These are phyloP conservation scores for Strigamia crassipes DNA, from an alignment of 2,888 invertebrate genomes.

Conservation along the genomic window DNA sequence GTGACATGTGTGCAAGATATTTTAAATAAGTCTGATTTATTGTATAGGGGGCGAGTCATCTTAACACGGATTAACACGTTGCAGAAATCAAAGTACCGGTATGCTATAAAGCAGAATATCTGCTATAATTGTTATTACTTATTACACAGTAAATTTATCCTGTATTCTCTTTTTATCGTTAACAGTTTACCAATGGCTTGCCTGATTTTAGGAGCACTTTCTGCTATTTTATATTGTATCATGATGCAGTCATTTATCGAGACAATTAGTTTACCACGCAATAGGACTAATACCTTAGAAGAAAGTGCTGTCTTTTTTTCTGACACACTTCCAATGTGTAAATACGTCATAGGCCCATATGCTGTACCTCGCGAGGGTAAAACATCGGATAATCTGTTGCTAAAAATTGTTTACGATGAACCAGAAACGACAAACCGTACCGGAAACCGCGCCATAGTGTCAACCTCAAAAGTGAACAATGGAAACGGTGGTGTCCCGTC, in stretches of 20 bases:
- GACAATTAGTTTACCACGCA: neutral
- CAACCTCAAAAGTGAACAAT: neutral
- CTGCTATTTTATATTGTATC: neutral
- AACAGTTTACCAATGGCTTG: neutral
- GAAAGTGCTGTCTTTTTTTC: neutral
- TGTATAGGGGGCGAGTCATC: too few relatives aligned
- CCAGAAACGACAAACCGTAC: neutral
- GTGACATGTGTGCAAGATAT: too few relatives aligned
- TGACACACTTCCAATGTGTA: neutral
- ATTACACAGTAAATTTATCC: too few relatives aligned
- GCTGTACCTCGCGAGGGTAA: neutral
- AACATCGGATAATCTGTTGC: neutral
- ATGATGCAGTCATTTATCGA: neutral
- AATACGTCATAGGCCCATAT: neutral
- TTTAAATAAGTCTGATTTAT: too few relatives aligned
- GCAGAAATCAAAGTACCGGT: too few relatives aligned
- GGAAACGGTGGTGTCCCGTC: neutral
- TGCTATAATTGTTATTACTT: too few relatives aligned
- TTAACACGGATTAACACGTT: too few relatives aligned
- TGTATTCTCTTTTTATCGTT: too few relatives aligned
- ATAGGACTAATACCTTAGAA: neutral
- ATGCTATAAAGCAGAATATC: too few relatives aligned
- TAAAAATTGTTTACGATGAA: neutral
- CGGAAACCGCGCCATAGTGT: neutral
- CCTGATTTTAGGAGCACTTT: neutral